These are phyloP conservation scores for Nettapus auritus DNA, from an alignment of 2,113 vertebrate genomes.

Conservation along the genomic window DNA sequence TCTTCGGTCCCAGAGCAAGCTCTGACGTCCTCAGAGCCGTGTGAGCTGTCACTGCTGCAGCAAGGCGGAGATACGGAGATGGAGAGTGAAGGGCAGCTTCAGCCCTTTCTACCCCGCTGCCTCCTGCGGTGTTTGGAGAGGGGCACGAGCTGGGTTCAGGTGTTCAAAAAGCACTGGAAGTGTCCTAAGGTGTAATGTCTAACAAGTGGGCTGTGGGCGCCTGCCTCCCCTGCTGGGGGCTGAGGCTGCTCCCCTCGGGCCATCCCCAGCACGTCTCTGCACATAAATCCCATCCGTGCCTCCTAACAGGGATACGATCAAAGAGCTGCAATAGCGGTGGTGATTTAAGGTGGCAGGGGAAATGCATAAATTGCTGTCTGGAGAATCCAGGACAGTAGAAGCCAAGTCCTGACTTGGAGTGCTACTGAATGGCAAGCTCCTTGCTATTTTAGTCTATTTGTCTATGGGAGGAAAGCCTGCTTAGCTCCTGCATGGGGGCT, in stretches of 20 bases:
- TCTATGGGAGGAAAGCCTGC: not conserved
- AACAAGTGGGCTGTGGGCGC: not conserved
- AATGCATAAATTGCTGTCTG: not conserved
- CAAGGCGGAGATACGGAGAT: not conserved
- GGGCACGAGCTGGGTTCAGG: not conserved
- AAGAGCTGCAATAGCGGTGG: not conserved
- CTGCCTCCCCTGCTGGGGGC: not conserved
- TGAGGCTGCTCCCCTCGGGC: not conserved
- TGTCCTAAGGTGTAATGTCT: fast-evolving
- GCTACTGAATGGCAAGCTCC: not conserved
- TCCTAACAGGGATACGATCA: not conserved
- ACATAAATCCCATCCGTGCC: not conserved
- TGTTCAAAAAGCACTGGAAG: not conserved
- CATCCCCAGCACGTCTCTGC: not conserved
- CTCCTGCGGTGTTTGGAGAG: not conserved
- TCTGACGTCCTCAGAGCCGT: not conserved
- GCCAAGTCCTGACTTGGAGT: not conserved
- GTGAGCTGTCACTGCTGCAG: not conserved
- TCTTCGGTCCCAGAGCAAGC: not conserved
- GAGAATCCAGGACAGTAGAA: not conserved
- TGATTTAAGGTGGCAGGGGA: slow-evolving; percentile 26
- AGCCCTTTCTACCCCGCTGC: not conserved
- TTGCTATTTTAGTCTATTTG: not conserved
- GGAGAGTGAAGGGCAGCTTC: not conserved
- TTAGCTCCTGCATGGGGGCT: not conserved